A percentile compares a stretch with the other conserved stretches of the same genome.
Evolutionary conservation across 2,888 invertebrate genomes (phyloP).

Genomic region (Fissipunctia ypsillon): DNA sequence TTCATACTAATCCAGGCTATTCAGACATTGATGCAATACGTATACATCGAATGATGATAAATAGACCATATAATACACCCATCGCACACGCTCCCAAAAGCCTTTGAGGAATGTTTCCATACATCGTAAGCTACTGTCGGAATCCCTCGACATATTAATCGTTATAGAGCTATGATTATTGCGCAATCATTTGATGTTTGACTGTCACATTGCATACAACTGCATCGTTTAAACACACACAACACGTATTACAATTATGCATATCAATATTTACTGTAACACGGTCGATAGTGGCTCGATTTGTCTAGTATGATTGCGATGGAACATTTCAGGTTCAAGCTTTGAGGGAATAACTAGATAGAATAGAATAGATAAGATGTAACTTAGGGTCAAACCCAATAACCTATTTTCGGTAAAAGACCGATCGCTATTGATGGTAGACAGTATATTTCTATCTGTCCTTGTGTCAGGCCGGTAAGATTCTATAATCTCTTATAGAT

Average conservation of each 20-base stretch:
- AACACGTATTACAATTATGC: conserved; percentile 37
- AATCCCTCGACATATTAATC: conserved; percentile 37
- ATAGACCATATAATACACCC: conserved; percentile 5
- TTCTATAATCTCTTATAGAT: too few relatives aligned
- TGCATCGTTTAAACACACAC: conserved; percentile 31
- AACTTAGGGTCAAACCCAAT: too few relatives aligned
- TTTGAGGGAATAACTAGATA: too few relatives aligned
- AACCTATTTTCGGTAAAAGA: too few relatives aligned
- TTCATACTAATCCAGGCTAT: not conserved
- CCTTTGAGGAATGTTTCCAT: conserved; percentile 32
- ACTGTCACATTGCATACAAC: conserved; percentile 23
- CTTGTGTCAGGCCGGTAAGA: too few relatives aligned
- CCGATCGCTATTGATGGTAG: too few relatives aligned
- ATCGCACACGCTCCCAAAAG: conserved; percentile 2
- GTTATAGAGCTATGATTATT: conserved; percentile 10
- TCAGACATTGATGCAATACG: not conserved
- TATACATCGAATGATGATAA: not conserved
- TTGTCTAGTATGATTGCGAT: not conserved
- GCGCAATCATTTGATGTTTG: conserved; percentile 47
- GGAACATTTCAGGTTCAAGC: not conserved
- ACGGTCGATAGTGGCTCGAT: conserved; percentile 16
- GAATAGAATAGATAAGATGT: too few relatives aligned
- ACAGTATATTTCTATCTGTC: too few relatives aligned
- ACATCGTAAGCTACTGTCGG: conserved; percentile 21
- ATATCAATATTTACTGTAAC: conserved; percentile 47